Base-by-base conservation (phyloP, 2,113 vertebrate species). In the Hippolais icterina region DNA sequence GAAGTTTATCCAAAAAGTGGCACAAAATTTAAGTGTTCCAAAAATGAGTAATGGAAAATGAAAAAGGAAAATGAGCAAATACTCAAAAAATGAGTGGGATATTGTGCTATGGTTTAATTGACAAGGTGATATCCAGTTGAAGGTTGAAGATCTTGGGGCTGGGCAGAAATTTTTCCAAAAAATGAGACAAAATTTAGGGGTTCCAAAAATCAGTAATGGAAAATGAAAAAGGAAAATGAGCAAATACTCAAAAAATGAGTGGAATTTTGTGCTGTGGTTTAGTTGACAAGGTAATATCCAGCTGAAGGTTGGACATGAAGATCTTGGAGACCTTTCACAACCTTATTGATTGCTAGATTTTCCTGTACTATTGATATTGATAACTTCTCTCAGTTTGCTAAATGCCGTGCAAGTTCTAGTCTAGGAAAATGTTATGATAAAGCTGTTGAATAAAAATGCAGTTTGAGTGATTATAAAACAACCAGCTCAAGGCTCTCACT, bases 221-320 rank as follows among this genome's bases (percentile, higher is more conserved):
- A n/a, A 57, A n/a, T 15, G 33, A 23, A 35, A 8, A 37, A 37
- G 24, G 16, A 35, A 59, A 59, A 33, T 6, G 23, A 60, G 4
- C 13, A 9, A 24, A 41, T 18, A 3, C 10, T 65, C 17, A 18
- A n/a, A 33, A 61, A 37, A 9, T 0, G 0, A 31, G 2, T 1
- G 23, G 19, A 46, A 60, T 74, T 75, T n/a, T 44, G 23, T 75
- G 60, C 9, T 25, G 0, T 13, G 44, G 6, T 39, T 82, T 46
- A 8, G 9, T 18, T 60, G 46, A 10, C 9, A 3, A 31, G 4
- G n/a, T 21, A 46, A 2, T 15, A 3, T 52, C 44, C 33, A 33
- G 3, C 1, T 33, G 6, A n/a, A 66, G 24, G 20, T 9, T 61
- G 61, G 61, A 15, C 13, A 5, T 11, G 14, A 24, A 29, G 28